These are phyloP conservation scores for Hecatera dysodea DNA, from an alignment of 2,888 invertebrate species.

Conservation along the genomic window DNA sequence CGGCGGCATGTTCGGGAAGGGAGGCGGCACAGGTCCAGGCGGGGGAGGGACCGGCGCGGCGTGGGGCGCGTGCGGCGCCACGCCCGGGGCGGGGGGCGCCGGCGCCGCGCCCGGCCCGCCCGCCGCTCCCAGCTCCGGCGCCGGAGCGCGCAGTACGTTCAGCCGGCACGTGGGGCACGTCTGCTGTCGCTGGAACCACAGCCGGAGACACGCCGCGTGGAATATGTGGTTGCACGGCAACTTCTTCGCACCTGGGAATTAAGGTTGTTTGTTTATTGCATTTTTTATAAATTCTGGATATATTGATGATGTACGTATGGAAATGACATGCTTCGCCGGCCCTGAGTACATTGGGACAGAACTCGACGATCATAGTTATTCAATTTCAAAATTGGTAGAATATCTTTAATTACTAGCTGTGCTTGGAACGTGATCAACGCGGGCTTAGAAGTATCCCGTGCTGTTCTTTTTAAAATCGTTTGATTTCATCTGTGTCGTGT, in stretches of 20 bases:
- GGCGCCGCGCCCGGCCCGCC: conserved; percentile 56
- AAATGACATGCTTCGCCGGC: background rate
- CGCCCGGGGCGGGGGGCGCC: conserved; percentile 56
- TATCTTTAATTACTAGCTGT: no score
- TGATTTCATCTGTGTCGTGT: background rate
- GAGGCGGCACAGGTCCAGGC: conserved; percentile 76
- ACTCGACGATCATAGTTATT: no score
- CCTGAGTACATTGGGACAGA: background rate
- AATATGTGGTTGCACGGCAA: conserved; percentile 99
- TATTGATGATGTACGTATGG: background rate
- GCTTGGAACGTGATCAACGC: no score
- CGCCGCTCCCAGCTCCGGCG: conserved; percentile 74
- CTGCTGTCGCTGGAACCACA: conserved; percentile 99
- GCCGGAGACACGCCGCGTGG: conserved; percentile 98
- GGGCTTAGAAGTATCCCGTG: no score
- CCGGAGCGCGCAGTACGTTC: conserved; percentile 93
- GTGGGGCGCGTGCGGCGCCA: conserved; percentile 70
- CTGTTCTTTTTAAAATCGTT: background rate
- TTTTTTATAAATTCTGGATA: no score
- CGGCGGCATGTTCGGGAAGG: conserved; percentile 83
- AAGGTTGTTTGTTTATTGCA: background rate
- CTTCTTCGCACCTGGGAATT: conserved; percentile 95
- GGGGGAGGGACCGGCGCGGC: conserved; percentile 67
- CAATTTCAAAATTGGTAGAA: no score
- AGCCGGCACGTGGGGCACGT: conserved; percentile 99